Base-by-base conservation (phyloP, 2,888 invertebrate species). In the Eubasilissa splendida region DNA sequence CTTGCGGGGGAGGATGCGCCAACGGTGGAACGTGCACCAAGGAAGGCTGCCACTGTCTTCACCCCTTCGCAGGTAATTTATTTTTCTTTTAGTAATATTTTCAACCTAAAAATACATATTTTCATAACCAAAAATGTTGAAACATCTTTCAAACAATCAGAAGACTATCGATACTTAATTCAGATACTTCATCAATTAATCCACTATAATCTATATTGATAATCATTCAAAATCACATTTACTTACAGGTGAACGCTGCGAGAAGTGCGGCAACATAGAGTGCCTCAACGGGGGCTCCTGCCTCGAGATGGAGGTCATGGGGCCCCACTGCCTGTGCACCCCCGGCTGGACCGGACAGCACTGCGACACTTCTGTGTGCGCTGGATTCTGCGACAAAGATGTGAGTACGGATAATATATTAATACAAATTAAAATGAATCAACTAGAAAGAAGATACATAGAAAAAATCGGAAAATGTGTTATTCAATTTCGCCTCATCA, bases 201-300 rank as follows among this genome's bases (percentile, higher is more conserved):
- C 42, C 42, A 42, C 42, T 4, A 42, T 42, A 4, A 42, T 42
- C 42, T 42, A 10, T 68, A n/a, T 12, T 56, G 53, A 59, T 75
- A 42, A 59, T 31, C 33, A 52, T 42, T 52, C 5, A 66, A 66
- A 9, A 50, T 42, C 14, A 11, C 9, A 14, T 52, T 60, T 68
- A n/a, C 10, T 4, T 50, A 3, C 42, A 83, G 91, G 91, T 9
- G 86, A 88, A 11, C 88, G 90, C 65, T 94, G 94, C 85, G 91
- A 93, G 84, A 89, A 91, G 84, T 93, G 93, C 85, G 87, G 88
- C 1, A 89, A 90, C 80, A 85, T 92, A 50, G 88, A 88, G 3
- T 94, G 94, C 85, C 88, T 90, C 77, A 93, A 94, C 86, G 91
- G 91, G 12, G 94, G 93, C 14, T 88, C 91, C 11, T 94, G 94